These are phyloP conservation scores for Drosophila ambigua DNA, from an alignment of 1,140 invertebrate species.

Conservation along the genomic window DNA sequence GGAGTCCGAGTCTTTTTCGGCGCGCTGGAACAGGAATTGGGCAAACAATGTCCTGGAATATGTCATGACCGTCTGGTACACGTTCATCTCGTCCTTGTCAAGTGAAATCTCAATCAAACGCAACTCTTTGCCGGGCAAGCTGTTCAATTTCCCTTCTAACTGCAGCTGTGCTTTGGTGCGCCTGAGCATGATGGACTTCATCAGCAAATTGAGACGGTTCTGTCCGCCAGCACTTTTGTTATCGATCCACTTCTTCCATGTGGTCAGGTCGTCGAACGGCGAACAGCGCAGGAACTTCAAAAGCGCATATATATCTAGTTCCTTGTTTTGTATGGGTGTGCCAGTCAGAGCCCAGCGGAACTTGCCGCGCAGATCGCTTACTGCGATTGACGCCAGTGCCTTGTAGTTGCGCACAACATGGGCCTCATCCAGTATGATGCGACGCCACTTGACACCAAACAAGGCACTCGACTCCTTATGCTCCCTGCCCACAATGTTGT, in stretches of 20 bases:
- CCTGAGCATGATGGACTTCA: conserved; percentile 92
- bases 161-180: conserved; percentile 92
- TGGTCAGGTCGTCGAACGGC: conserved; percentile 93
- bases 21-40: conserved; percentile 89
- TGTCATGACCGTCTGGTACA: conserved; percentile 91
- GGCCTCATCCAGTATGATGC: conserved; percentile 96
- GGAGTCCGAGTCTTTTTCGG: conserved; percentile 86
- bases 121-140: conserved; percentile 88
- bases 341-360: conserved; percentile 95
- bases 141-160: conserved; percentile 85
- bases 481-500: conserved; percentile 87
- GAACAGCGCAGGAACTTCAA: conserved; percentile 93
- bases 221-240: conserved; percentile 88
- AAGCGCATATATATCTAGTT: conserved; percentile 94
- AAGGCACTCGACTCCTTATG: conserved; percentile 75
- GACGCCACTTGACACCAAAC: conserved; percentile 87
- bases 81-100: conserved; percentile 88
- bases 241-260: conserved; percentile 89
- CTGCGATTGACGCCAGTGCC: conserved; percentile 89
- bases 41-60: conserved; percentile 90
- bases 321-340: conserved; percentile 97
- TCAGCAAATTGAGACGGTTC: conserved; percentile 90
- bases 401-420: conserved; percentile 96
- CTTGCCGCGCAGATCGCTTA: conserved; percentile 86
- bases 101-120: conserved; percentile 87